Conservation (phyloP, 2,113 vertebrate genomes). For the Perca fluviatilis region DNA sequence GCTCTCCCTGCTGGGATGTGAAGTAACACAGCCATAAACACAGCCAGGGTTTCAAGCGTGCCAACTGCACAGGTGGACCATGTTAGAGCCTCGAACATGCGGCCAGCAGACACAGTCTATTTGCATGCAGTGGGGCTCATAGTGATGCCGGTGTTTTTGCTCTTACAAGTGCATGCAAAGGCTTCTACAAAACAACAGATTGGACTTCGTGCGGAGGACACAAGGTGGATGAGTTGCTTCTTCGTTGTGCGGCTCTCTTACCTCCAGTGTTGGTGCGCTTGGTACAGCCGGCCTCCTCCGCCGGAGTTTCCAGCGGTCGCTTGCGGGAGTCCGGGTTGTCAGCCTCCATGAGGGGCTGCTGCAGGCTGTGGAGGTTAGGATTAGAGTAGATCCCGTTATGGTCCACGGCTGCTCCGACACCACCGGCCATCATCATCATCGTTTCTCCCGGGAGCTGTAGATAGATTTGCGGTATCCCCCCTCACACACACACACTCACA, state of each 20-base stretch:
- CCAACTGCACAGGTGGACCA: conserved; percentile 65
- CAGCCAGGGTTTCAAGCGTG: conserved; percentile 42
- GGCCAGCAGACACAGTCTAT: not conserved
- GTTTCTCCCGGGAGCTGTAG: conserved; percentile 64
- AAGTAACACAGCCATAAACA: conserved; percentile 48
- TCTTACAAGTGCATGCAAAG: not conserved
- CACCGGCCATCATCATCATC: conserved; percentile 86
- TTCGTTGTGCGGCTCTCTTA: conserved; percentile 71
- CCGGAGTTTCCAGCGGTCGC: conserved; percentile 89
- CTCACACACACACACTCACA: conserved; percentile 7
- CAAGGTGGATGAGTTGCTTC: conserved; percentile 15
- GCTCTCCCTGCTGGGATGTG: conserved; percentile 25
- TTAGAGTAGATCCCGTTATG: conserved; percentile 84
- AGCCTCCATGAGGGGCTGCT: conserved; percentile 87
- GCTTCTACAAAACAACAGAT: not conserved
- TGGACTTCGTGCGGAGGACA: conserved; percentile 24
- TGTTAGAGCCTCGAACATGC: not conserved
- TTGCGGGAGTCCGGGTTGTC: conserved; percentile 90
- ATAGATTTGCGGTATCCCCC: conserved; percentile 59
- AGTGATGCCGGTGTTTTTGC: not conserved
- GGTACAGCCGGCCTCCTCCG: conserved; percentile 89
- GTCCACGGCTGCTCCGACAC: conserved; percentile 80
- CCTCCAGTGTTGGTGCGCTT: conserved; percentile 91
- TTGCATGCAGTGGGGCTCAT: not conserved
- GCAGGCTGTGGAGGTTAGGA: conserved; percentile 77